Conservation (phyloP, 2,888 invertebrate species). For the Muschampia plurimacula region DNA sequence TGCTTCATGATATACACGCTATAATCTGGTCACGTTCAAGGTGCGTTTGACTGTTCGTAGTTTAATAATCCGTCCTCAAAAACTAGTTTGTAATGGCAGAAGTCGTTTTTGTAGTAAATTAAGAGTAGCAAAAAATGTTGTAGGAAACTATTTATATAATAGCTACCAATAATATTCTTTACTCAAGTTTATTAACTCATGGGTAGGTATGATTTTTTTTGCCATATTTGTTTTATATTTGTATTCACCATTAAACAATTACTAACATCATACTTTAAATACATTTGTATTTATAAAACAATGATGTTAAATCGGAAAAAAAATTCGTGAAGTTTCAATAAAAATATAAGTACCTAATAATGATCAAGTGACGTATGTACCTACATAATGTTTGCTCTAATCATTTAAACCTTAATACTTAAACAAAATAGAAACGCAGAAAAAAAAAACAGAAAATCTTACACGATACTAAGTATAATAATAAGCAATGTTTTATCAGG, state of each 20-base stretch:
- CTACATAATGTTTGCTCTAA: too few species aligned
- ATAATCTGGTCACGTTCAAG: conserved; percentile 31
- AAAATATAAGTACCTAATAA: too few species aligned
- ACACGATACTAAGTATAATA: neutral
- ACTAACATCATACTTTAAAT: too few species aligned
- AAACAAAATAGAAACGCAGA: neutral
- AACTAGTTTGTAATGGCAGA: conserved; percentile 41
- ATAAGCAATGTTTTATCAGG: conserved; percentile 7
- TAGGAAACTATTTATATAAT: conserved; percentile 9
- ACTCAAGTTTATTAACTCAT: neutral
- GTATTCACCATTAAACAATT: too few species aligned
- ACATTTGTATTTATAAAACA: too few species aligned
- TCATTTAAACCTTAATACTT: too few species aligned
- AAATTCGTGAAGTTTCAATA: too few species aligned
- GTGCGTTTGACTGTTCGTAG: conserved; percentile 43
- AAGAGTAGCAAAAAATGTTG: conserved; percentile 26
- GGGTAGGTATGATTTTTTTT: neutral
- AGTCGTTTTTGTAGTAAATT: conserved; percentile 25
- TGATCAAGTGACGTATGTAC: too few species aligned
- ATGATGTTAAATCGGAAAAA: too few species aligned
- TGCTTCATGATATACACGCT: conserved; percentile 45
- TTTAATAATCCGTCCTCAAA: conserved; percentile 37
- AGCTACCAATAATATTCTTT: neutral
- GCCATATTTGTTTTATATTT: too few species aligned
- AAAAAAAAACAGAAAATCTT: neutral